Conservation (phyloP, 2,113 vertebrate species). For the Tyto alba region DNA sequence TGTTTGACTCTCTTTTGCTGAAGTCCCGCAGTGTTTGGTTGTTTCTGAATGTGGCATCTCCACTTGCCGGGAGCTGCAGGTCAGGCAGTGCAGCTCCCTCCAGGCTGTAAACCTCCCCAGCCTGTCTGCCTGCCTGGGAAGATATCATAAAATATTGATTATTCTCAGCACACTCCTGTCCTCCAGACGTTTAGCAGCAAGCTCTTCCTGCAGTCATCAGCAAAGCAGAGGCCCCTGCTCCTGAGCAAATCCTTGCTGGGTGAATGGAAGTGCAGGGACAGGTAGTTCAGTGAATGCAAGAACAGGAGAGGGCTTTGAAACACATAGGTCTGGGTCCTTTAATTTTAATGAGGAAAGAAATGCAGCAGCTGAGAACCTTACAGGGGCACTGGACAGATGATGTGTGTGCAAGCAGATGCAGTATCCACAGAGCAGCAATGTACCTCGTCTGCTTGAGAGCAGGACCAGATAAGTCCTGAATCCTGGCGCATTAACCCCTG, state of each 20-base stretch:
- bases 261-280: not conserved
- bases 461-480: not conserved
- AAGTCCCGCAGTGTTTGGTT: not conserved
- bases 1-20: not conserved
- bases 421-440: not conserved
- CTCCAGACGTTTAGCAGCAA: not conserved
- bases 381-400: not conserved
- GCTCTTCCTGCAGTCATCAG: not conserved
- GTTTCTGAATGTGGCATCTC: not conserved
- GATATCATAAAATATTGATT: not conserved
- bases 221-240: not conserved
- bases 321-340: not conserved
- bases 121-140: not conserved
- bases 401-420: fast-evolving
- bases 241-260: not conserved
- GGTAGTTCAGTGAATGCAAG: not conserved
- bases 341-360: not conserved
- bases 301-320: not conserved
- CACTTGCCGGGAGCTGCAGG: not conserved
- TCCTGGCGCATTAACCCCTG: not conserved
- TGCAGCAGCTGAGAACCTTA: not conserved
- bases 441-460: not conserved
- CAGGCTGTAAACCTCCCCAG: not conserved
- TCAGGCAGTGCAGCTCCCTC: not conserved
- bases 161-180: not conserved